Evolutionary conservation across 2,797 vertebrate genomes (phyloP).

Genomic region (Anguilla marmorata): DNA sequence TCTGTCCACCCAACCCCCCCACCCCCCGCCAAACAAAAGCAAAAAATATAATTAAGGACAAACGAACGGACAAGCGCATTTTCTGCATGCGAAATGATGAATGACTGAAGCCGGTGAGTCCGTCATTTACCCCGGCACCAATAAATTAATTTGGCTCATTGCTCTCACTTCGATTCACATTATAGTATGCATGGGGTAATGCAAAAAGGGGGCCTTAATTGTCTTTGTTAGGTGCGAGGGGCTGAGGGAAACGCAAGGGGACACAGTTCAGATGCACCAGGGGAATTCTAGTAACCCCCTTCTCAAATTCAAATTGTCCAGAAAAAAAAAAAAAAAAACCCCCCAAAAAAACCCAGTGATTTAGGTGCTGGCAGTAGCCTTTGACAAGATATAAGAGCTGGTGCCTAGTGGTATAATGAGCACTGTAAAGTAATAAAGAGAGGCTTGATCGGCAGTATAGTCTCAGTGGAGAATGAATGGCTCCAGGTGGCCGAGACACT

Average conservation of each 20-base stretch:
- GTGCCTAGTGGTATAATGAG: constrained; percentile 54
- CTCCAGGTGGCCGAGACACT: constrained; percentile 45
- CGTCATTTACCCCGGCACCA: constrained; percentile 46
- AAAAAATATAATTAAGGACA: constrained; percentile 25
- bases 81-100: constrained; percentile 43
- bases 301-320: constrained; percentile 58
- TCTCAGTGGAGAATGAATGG: constrained; percentile 35
- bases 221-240: constrained; percentile 55
- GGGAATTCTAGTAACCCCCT: constrained; percentile 44
- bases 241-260: constrained; percentile 32
- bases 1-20: background rate
- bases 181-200: constrained; percentile 60
- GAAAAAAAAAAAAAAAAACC: constrained; percentile 51
- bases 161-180: constrained; percentile 60
- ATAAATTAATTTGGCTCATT: constrained; percentile 51
- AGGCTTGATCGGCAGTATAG: constrained; percentile 43
- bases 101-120: constrained; percentile 46
- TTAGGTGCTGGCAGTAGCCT: constrained; percentile 43
- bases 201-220: constrained; percentile 54
- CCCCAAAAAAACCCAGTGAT: constrained; percentile 31
- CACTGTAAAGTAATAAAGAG: constrained; percentile 48
- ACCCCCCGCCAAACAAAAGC: background rate
- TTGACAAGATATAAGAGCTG: constrained; percentile 48
- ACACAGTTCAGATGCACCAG: constrained; percentile 46
- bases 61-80: constrained; percentile 11